Evolutionary conservation across 2,888 invertebrate genomes (phyloP).

Genomic region (Platerodrilus igneus): DNA sequence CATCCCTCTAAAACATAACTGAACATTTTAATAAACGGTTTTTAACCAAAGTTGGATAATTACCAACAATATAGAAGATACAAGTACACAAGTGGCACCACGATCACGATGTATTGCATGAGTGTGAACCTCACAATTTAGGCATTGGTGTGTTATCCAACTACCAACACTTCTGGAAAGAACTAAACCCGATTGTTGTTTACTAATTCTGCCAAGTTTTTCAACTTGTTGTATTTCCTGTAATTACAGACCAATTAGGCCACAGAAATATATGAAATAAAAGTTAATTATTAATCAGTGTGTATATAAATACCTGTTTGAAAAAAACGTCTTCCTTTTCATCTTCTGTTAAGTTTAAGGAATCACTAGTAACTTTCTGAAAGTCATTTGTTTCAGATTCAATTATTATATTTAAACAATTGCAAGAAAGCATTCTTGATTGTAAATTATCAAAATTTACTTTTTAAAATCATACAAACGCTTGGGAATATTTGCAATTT

Average conservation of each 20-base stretch:
- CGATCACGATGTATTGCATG: slow-evolving; percentile 59
- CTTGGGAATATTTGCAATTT: too few species aligned
- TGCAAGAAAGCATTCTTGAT: slow-evolving; percentile 66
- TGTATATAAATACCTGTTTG: slow-evolving; percentile 59
- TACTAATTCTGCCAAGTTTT: slow-evolving; percentile 51
- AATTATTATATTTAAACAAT: slow-evolving; percentile 70
- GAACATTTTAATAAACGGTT: too few species aligned
- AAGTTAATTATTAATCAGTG: too few species aligned
- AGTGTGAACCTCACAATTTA: slow-evolving; percentile 60
- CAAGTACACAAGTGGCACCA: slow-evolving; percentile 52
- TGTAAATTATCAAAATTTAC: too few species aligned
- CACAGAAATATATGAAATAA: slow-evolving; percentile 12
- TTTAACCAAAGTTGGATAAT: slow-evolving; percentile 38
- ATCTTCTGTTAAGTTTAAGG: slow-evolving; percentile 54
- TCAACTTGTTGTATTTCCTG: slow-evolving; percentile 54
- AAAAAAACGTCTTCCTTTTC: slow-evolving; percentile 65
- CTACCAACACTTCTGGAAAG: slow-evolving; percentile 54
- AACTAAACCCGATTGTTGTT: slow-evolving; percentile 57
- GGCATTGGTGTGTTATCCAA: slow-evolving; percentile 60
- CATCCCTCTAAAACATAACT: too few species aligned
- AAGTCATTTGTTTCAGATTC: slow-evolving; percentile 57
- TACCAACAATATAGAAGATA: slow-evolving; percentile 57
- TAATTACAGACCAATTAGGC: slow-evolving; percentile 25
- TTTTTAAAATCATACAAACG: too few species aligned
- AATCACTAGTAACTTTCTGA: slow-evolving; percentile 54